phyloP scores from a whole-genome alignment of 2,797 vertebrate species.

The Mus spretus region DNA sequence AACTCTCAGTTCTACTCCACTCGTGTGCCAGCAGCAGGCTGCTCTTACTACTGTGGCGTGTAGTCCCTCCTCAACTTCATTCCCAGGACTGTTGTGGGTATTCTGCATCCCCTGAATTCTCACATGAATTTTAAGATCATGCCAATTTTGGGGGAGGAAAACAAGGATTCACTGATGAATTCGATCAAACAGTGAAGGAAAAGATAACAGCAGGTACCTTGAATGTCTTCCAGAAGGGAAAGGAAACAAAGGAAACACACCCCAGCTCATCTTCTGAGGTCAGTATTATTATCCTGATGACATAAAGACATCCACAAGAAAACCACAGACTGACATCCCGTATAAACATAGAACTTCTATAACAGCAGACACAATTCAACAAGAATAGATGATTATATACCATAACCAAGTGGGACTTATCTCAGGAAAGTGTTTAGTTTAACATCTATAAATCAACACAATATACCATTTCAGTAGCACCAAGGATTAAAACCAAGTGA shows the following conservation, averaged over 20 bases:
- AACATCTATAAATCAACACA: conserved; percentile 38
- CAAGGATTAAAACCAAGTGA: conserved; percentile 41
- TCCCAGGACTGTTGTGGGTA: conserved; percentile 53
- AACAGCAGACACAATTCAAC: conserved; percentile 12
- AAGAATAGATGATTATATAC: conserved; percentile 28
- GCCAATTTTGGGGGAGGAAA: conserved; percentile 62
- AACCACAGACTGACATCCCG: neutral
- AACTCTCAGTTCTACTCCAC: conserved; percentile 37
- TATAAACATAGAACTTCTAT: conserved; percentile 19
- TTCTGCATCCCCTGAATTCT: conserved; percentile 13
- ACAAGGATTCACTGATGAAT: conserved; percentile 13
- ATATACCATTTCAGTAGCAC: neutral
- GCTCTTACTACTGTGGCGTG: conserved; percentile 35
- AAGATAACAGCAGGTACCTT: conserved; percentile 47
- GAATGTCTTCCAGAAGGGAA: conserved; percentile 58
- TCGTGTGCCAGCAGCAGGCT: conserved; percentile 7
- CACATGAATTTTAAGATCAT: conserved; percentile 59
- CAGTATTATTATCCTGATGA: conserved; percentile 5
- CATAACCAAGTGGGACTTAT: neutral
- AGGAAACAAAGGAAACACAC: conserved; percentile 56
- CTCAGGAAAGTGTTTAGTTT: conserved; percentile 9
- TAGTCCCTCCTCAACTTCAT: conserved; percentile 50
- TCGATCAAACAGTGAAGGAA: conserved; percentile 50
- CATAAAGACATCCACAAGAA: neutral
- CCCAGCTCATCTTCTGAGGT: conserved; percentile 47